A percentile compares a stretch with the other conserved stretches of the same genome.
Conservation (phyloP, 2,797 vertebrate genomes). For the Microtus obscurus region DNA sequence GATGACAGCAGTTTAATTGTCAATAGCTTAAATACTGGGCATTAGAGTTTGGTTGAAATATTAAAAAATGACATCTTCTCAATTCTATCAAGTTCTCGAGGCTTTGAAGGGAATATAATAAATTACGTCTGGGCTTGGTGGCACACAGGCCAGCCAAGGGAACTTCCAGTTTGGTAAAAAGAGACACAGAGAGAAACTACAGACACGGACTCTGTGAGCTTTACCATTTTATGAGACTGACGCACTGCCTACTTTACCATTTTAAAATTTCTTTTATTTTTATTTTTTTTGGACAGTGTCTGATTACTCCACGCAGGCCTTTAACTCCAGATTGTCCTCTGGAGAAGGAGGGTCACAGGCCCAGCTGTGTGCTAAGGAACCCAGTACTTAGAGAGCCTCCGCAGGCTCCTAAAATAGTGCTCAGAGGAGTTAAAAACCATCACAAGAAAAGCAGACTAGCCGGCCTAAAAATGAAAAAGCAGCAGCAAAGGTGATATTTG, state of each 20-base stretch:
- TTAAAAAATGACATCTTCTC: not conserved
- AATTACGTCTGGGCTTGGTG: not conserved
- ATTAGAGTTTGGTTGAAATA: slow-evolving; percentile 36
- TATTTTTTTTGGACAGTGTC: not conserved
- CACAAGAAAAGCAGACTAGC: slow-evolving; percentile 1
- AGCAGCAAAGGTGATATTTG: not conserved
- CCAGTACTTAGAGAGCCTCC: not conserved
- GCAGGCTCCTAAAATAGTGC: not conserved
- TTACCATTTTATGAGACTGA: not conserved
- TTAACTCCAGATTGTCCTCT: not conserved
- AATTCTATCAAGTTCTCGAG: not conserved
- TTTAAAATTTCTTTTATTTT: not conserved
- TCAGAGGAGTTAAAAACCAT: slow-evolving; percentile 26
- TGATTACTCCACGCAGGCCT: not conserved
- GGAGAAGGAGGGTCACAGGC: not conserved
- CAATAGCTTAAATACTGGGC: slow-evolving; percentile 18
- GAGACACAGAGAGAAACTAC: not conserved
- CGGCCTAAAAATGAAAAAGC: not conserved
- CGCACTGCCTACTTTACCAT: not conserved
- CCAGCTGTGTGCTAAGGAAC: not conserved
- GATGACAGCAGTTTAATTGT: not conserved
- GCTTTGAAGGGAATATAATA: not conserved
- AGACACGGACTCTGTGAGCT: not conserved
- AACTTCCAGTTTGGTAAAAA: too few species aligned
- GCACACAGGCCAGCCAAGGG: not conserved